Evolutionary conservation across 1,140 invertebrate species (phyloP), one percentile per base, ranked within the genome.

Genomic region (Lordiphosa clarofinis): DNA sequence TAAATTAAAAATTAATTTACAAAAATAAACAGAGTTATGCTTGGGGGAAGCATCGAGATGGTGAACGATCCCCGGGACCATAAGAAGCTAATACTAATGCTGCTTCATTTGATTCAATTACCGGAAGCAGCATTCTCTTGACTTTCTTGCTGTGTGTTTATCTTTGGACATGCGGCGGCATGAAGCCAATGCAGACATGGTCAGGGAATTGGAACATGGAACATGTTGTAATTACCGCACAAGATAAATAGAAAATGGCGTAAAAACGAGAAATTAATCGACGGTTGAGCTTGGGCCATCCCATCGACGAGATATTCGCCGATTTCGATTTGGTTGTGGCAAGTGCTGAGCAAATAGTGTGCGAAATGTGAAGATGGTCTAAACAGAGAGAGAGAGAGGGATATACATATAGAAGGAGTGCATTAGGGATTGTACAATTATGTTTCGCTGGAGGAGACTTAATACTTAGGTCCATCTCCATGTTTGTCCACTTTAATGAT

Each of bases 21-120:
- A 82, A 84, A 82, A 82, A 82, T 72, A 82, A 82, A 82, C 78
- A 82, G 47, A 68, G 68, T 82, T 82, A 78, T 69, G 73, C 42
- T 46, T 37, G 44, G 35, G n/a, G 37, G 54, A 11, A 43, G 52
- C 38, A 38, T 37, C 28, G 15, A 46, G 28, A 21, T 53, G 33
- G 35, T 24, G 44, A 53, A 33, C 52, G 57, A 67, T 67, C 43
- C 43, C 24, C 24, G n/a, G 24, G 43, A 46, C 43, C 71, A 76
- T 72, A 76, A 82, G 78, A 82, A 82, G 78, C 78, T 82, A 84
- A 82, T 82, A 82, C 78, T 84, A 82, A 82, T 84, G 69, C 78
- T 84, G 78, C 78, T 82, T 84, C 78, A 76, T 82, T 82, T 82
- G 78, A 82, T 82, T 82, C 78, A 82, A 82, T 82, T 82, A 82